These are phyloP conservation scores for Micronycteris hirsuta DNA, from an alignment of 2,113 vertebrate species.

Conservation along the genomic window DNA sequence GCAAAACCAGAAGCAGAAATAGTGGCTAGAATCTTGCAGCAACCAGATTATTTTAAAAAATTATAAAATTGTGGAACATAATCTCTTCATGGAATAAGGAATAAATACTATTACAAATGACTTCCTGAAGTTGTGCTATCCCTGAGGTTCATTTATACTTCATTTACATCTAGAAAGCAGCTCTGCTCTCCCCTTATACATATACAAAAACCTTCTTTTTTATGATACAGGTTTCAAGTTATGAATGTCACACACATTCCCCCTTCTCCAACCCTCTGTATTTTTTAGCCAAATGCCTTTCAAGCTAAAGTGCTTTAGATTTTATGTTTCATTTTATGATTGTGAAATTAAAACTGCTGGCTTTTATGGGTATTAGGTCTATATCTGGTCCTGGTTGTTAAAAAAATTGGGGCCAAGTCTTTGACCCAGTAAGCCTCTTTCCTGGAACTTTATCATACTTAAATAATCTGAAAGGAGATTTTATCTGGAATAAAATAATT, in stretches of 20 bases:
- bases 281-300: constrained; percentile 21
- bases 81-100: background rate
- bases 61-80: background rate
- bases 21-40: background rate
- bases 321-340: constrained; percentile 38
- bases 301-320: background rate
- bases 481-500: background rate
- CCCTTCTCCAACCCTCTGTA: background rate
- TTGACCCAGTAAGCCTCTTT: constrained; percentile 29
- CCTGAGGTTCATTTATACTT: background rate
- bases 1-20: background rate
- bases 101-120: background rate
- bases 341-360: constrained; percentile 28
- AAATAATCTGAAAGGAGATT: constrained; percentile 4
- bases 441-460: background rate
- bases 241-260: background rate
- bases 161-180: background rate
- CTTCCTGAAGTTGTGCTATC: background rate
- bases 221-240: background rate
- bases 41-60: background rate
- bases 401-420: background rate
- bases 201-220: background rate
- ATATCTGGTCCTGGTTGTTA: constrained; percentile 26
- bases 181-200: background rate
- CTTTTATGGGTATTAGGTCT: constrained; percentile 3